Percentiles rank a stretch among this genome's conserved stretches.
Evolutionary conservation across 2,797 vertebrate species (phyloP).

Genomic region (Pelodytes ibericus): DNA sequence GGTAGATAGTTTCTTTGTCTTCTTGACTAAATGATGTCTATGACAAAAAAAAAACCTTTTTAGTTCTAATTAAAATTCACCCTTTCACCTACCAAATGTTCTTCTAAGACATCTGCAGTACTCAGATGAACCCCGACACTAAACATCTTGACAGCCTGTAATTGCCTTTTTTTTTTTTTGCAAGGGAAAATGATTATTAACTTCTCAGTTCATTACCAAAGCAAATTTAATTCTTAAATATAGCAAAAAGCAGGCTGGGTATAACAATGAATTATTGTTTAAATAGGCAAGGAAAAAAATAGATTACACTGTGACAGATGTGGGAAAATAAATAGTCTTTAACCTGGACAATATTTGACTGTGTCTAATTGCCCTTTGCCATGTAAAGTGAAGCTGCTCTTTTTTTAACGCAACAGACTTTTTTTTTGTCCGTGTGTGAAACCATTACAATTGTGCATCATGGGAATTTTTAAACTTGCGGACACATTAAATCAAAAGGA

Average conservation of each 20-base stretch:
- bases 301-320: conserved; percentile 67
- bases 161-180: conserved; percentile 66
- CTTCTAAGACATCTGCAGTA: conserved; percentile 56
- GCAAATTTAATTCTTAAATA: conserved; percentile 70
- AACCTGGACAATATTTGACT: conserved; percentile 70
- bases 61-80: conserved; percentile 55
- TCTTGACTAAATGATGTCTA: conserved; percentile 50
- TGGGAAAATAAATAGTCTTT: conserved; percentile 72
- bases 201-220: conserved; percentile 69
- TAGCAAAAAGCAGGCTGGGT: conserved; percentile 62
- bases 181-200: conserved; percentile 71
- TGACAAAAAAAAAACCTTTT: conserved; percentile 45
- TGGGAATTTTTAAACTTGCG: conserved; percentile 28
- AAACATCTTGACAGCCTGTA: conserved; percentile 55
- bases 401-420: conserved; percentile 16
- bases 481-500: conserved; percentile 42
- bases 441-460: conserved; percentile 46
- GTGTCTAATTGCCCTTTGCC: conserved; percentile 69
- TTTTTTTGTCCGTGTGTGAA: conserved; percentile 36
- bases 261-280: conserved; percentile 68
- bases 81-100: conserved; percentile 57
- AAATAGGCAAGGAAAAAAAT: conserved; percentile 66
- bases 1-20: conserved; percentile 43
- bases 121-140: conserved; percentile 56
- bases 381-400: conserved; percentile 45